Base-by-base conservation (phyloP, 1,140 invertebrate genomes). In the Caenorhabditis remanei region DNA sequence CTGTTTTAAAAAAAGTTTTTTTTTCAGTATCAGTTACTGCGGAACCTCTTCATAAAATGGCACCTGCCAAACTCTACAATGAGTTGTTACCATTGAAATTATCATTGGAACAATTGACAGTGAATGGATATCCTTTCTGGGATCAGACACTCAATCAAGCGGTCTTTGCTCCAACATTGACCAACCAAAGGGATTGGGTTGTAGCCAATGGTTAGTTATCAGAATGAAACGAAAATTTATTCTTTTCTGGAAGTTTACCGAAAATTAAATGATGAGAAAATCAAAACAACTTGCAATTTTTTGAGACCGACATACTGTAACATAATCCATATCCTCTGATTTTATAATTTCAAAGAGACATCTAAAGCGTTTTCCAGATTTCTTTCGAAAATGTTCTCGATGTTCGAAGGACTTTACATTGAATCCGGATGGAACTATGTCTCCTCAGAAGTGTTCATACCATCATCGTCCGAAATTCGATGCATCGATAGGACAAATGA, bases 391-490 rank as follows among this genome's bases (percentile, higher is more conserved):
- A 16, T 89, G 89, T 50, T 46, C 55, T 16, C 85, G 89, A 41
- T 89, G 89, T 63, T 19, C n/a, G 0, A 89, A 84, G 24, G 89
- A 79, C 11, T 89, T 84, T 40, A 2, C 56, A 7, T 21, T 89
- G 53, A 89, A 87, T 19, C 4, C 14, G 8, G 48, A 87, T 21
- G 87, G 85, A 83, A 79, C 41, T 4, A 48, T 86, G 14, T 32
- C 24, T 21, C 40, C 82, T 0, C 43, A 96, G 75, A 92, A 94
- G 21, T 97, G 96, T 93, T 83, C 93, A 0, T 96, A 96, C 91
- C 96, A 97, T 91, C 96, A 85, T 21, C 63, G 84, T 19, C 19
- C 41, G 7, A 85, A 65, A 13, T 71, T 41, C 46, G 43, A 85
- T 40, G 41, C 55, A 6, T 13, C 13, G 6, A 56, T 24, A 0